These are phyloP conservation scores for Mormoops blainvillei DNA, from an alignment of 2,113 vertebrate genomes.

Conservation along the genomic window DNA sequence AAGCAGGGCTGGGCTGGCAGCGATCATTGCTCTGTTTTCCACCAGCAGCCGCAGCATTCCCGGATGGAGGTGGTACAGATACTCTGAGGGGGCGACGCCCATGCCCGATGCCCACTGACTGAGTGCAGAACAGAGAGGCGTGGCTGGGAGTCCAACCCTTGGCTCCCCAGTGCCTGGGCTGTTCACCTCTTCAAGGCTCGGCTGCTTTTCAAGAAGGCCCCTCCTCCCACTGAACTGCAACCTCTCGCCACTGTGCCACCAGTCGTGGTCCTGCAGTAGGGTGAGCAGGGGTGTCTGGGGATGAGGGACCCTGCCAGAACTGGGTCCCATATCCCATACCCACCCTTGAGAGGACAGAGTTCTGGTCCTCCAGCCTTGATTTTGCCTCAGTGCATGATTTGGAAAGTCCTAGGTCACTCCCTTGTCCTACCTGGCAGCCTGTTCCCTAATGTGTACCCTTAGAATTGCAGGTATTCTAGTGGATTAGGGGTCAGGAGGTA, in stretches of 20 bases:
- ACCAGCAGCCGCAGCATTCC: rapidly evolving
- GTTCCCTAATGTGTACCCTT: not conserved
- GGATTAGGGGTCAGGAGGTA: not conserved
- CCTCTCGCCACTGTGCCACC: too few relatives aligned
- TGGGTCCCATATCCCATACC: not conserved
- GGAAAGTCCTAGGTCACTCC: not conserved
- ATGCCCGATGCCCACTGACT: not conserved
- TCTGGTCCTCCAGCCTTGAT: not conserved
- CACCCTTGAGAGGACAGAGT: not conserved
- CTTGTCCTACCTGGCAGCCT: not conserved
- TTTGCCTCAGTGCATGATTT: not conserved
- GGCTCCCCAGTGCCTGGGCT: not conserved
- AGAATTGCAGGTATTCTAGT: not conserved
- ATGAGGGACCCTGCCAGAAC: not conserved
- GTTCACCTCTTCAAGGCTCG: too few relatives aligned
- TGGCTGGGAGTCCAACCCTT: not conserved
- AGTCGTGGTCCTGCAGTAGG: not conserved
- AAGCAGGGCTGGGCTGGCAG: not conserved
- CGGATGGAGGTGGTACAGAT: not conserved
- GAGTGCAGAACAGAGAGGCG: not conserved
- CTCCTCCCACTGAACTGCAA: too few relatives aligned
- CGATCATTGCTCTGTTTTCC: not conserved
- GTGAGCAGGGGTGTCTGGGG: not conserved
- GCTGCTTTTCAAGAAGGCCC: too few relatives aligned
- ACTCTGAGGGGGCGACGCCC: not conserved